phyloP scores from a whole-genome alignment of 2,888 invertebrate genomes.

The Colostygia pectinataria region DNA sequence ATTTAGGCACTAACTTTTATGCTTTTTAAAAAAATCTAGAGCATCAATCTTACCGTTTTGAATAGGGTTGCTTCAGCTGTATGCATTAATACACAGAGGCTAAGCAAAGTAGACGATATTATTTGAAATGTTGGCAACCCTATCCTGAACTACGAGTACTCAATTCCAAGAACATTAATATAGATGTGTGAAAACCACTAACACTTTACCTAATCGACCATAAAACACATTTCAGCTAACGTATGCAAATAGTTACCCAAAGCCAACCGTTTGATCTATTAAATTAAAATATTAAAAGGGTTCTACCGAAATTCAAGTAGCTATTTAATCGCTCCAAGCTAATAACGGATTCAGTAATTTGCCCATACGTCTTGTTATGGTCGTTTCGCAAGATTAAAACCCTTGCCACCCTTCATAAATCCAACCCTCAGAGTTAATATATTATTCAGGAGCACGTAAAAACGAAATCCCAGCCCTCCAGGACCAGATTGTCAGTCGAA shows the following conservation, averaged over 20 bases:
- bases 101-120: not conserved
- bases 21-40: not conserved
- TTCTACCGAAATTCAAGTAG: slow-evolving; percentile 63
- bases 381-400: slow-evolving; percentile 78
- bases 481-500: slow-evolving; percentile 57
- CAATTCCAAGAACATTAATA: slow-evolving; percentile 23
- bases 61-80: not conserved
- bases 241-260: slow-evolving; percentile 49
- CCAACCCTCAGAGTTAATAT: slow-evolving; percentile 68
- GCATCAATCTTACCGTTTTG: not conserved
- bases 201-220: slow-evolving; percentile 30
- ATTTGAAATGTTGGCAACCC: not conserved
- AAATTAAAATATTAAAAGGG: slow-evolving; percentile 66
- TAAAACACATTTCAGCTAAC: slow-evolving; percentile 36
- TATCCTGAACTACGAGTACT: slow-evolving; percentile 11
- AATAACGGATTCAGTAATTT: slow-evolving; percentile 79
- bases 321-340: slow-evolving; percentile 72
- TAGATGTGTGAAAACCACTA: slow-evolving; percentile 32
- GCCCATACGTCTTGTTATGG: slow-evolving; percentile 80
- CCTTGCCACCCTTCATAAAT: slow-evolving; percentile 78
- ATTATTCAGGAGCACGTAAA: slow-evolving; percentile 76
- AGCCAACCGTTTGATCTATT: slow-evolving; percentile 55
- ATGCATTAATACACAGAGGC: not conserved
- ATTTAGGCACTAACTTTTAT: not conserved
- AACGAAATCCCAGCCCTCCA: slow-evolving; percentile 58